These are phyloP conservation scores for Rhagium mordax DNA, from an alignment of 2,888 invertebrate genomes.

Conservation along the genomic window DNA sequence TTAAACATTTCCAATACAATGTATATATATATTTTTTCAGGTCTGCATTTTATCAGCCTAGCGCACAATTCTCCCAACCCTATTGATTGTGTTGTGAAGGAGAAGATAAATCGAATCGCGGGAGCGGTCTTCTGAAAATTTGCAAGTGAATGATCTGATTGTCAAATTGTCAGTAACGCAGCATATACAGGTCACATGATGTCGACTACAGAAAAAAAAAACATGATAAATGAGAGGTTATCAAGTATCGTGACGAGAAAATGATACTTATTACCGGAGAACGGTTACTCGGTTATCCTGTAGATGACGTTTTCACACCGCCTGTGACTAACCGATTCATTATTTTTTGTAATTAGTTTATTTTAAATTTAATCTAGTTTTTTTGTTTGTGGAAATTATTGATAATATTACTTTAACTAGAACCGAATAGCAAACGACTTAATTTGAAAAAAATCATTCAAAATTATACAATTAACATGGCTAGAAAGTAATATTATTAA, in stretches of 20 bases:
- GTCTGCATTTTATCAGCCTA: constrained; percentile 74
- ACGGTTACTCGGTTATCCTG: constrained; percentile 48
- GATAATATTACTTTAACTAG: constrained; percentile 27
- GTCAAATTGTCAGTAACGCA: constrained; percentile 64
- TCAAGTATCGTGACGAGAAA: constrained; percentile 36
- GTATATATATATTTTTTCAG: constrained; percentile 61
- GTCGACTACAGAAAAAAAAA: constrained; percentile 54
- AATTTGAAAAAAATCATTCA: neutral
- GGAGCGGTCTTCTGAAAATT: constrained; percentile 67
- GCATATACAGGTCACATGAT: constrained; percentile 57
- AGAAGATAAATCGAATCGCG: constrained; percentile 64
- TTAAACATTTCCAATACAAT: no score
- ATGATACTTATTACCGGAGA: constrained; percentile 27
- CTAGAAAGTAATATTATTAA: constrained; percentile 31
- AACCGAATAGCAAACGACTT: neutral
- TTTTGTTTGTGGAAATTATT: constrained; percentile 29
- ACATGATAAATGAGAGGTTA: constrained; percentile 37
- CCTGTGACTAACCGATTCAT: constrained; percentile 56
- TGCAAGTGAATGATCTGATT: constrained; percentile 66
- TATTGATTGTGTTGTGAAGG: constrained; percentile 73
- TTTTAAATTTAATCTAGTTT: constrained; percentile 47
- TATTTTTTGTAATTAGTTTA: constrained; percentile 45
- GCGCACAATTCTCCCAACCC: constrained; percentile 78
- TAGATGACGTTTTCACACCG: constrained; percentile 58
- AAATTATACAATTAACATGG: neutral